These are phyloP conservation scores for Eilema caniola DNA, from an alignment of 2,888 invertebrate genomes.

Conservation along the genomic window DNA sequence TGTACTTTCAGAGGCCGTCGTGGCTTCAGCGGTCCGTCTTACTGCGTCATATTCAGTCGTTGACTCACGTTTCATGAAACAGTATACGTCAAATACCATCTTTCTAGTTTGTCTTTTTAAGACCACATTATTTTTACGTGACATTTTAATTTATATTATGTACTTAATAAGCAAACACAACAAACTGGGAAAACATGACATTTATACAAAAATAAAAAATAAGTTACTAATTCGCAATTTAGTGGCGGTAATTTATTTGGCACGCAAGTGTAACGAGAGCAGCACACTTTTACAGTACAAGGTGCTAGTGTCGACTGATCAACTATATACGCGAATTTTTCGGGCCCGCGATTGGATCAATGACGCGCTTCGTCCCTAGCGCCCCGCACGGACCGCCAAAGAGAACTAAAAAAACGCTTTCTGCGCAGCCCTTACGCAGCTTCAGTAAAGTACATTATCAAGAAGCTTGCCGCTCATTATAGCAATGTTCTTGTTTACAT, in stretches of 20 bases:
- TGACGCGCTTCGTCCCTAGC: neutral
- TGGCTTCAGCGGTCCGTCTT: neutral
- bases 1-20: neutral
- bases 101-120: neutral
- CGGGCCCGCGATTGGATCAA: neutral
- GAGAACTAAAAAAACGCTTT: neutral
- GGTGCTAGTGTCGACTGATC: neutral
- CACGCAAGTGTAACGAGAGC: neutral
- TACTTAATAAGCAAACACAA: neutral
- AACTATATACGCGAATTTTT: neutral
- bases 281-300: neutral
- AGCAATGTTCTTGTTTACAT: too few species aligned
- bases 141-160: neutral
- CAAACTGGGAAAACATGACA: neutral
- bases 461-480: neutral
- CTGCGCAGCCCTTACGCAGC: neutral
- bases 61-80: neutral
- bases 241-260: neutral
- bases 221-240: too few species aligned
- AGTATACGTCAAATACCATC: neutral
- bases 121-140: neutral
- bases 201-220: too few species aligned
- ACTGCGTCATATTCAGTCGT: neutral
- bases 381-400: neutral
- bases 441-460: neutral